A percentile compares a stretch with the other conserved stretches of the same genome.
phyloP scores from a whole-genome alignment of 2,113 vertebrate genomes.

The Centropristis striata region DNA sequence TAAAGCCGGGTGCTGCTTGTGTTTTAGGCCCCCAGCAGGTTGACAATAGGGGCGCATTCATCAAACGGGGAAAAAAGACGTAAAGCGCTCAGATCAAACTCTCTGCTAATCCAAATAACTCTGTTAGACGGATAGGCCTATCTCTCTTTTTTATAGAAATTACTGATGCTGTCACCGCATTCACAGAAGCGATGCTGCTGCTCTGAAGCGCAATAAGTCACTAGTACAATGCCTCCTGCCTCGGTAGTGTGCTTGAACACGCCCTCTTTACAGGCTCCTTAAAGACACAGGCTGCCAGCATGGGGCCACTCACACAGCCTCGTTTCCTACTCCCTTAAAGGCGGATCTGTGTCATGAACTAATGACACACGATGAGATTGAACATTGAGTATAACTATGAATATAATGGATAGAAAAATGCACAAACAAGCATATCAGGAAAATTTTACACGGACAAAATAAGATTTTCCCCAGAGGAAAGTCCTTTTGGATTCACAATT shows the following conservation, averaged over 20 bases:
- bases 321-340: background rate
- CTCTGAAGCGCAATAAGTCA: slow-evolving; percentile 48
- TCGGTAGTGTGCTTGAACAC: slow-evolving; percentile 60
- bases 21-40: slow-evolving; percentile 73
- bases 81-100: background rate
- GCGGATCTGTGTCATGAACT: too few species aligned
- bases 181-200: slow-evolving; percentile 54
- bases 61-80: slow-evolving; percentile 19
- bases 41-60: slow-evolving; percentile 51
- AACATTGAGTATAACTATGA: too few species aligned
- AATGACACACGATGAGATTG: too few species aligned
- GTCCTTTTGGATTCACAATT: too few species aligned
- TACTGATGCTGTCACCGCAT: slow-evolving; percentile 44
- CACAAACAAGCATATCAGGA: too few species aligned
- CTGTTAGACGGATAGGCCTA: accelerated
- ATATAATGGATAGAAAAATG: too few species aligned
- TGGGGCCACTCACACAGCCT: slow-evolving; percentile 28
- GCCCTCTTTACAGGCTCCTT: slow-evolving; percentile 74
- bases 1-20: slow-evolving; percentile 69
- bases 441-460: too few species aligned
- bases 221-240: slow-evolving; percentile 52
- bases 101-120: background rate
- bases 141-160: background rate
- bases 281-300: slow-evolving; percentile 73
- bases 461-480: too few species aligned